Percentiles rank a stretch among this genome's conserved stretches.
Conservation (phyloP, 2,113 vertebrate genomes). For the Albula glossodonta region DNA sequence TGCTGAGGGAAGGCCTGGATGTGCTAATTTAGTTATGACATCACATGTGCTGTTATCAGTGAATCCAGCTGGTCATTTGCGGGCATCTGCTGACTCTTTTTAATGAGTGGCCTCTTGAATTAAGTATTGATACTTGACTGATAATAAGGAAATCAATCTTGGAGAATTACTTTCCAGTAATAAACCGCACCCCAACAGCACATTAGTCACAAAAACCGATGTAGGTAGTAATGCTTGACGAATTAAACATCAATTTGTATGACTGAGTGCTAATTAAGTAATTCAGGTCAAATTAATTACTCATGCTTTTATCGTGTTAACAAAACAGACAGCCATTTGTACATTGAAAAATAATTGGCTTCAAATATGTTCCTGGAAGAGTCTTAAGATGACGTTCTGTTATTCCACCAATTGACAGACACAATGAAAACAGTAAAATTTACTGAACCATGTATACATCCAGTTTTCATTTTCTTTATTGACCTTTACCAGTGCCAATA, state of each 20-base stretch:
- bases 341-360: not conserved
- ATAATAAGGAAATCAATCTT: not conserved
- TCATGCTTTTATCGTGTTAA: not conserved
- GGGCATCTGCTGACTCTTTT: conserved; percentile 29
- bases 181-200: not conserved
- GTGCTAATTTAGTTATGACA: not conserved
- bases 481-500: not conserved
- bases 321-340: not conserved
- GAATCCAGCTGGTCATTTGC: conserved; percentile 27
- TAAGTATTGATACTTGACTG: not conserved
- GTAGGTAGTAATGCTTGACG: not conserved
- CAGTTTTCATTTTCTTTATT: not conserved
- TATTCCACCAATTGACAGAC: not conserved
- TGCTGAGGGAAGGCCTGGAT: conserved; percentile 50
- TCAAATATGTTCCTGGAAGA: not conserved
- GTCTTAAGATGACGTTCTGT: not conserved
- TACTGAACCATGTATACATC: not conserved
- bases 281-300: not conserved
- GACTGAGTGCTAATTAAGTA: too few species aligned
- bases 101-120: conserved; percentile 13
- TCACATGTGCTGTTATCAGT: not conserved
- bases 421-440: not conserved
- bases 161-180: not conserved
- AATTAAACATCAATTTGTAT: not conserved
- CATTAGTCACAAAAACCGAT: not conserved